phyloP scores from a whole-genome alignment of 2,113 vertebrate genomes.

The Callospermophilus lateralis region DNA sequence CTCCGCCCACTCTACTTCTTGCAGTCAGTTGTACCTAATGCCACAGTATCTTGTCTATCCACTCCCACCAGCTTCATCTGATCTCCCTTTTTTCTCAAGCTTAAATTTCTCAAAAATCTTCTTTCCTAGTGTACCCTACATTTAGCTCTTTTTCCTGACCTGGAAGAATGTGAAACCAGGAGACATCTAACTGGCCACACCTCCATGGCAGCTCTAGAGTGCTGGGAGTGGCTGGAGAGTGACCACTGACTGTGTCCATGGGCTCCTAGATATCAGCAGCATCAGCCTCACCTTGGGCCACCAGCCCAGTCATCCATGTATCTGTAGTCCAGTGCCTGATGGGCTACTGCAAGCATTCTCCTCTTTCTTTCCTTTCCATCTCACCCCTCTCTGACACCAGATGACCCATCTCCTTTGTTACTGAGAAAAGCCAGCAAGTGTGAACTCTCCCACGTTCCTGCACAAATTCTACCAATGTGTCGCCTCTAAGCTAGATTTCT shows the following conservation, averaged over 20 bases:
- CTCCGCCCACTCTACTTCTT: background rate
- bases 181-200: background rate
- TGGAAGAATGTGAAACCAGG: background rate
- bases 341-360: background rate
- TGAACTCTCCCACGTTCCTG: background rate
- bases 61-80: background rate
- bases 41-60: background rate
- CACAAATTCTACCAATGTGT: background rate
- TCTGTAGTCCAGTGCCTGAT: background rate
- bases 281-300: no score
- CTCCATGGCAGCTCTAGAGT: no score
- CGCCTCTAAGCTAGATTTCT: background rate
- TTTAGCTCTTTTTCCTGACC: background rate
- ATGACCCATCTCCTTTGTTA: background rate
- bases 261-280: no score
- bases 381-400: no score
- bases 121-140: background rate
- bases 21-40: no score
- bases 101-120: background rate
- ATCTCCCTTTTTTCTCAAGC: background rate
- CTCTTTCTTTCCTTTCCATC: no score
- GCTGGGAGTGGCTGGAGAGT: background rate
- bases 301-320: background rate
- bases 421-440: background rate
- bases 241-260: no score